Base-by-base conservation (phyloP, 2,888 invertebrate genomes). In the Ophion ellenae region DNA sequence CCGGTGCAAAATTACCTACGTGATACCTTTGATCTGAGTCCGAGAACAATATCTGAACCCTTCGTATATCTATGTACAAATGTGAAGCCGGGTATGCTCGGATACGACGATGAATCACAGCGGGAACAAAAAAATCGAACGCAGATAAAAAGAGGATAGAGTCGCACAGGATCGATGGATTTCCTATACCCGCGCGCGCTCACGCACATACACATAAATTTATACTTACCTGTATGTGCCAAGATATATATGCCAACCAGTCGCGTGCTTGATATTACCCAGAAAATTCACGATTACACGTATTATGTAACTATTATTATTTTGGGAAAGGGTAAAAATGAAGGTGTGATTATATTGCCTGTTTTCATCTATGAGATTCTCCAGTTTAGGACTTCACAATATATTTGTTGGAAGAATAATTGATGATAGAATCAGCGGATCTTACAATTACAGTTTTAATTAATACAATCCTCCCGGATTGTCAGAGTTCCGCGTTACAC, bases 21-120 rank as follows among this genome's bases (percentile, higher is more conserved):
- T 86, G 85, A 85, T 83, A 79, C 76, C 83, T 83, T 83, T 83
- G 77, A 83, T 83, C 80, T 81, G 77, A 36, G 63, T 64, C 32
- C 67, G 63, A 63, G 77, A 77, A 71, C 71, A 61, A 81, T 73
- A 80, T 80, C 63, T 61, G 24, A 79, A 64, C 69, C 32, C 45
- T n/a, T 14, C 59, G 36, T 67, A 75, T 59, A 53, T 45, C 59
- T 53, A 24, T n/a, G 53, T 47, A 14, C 3, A 47, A 57, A 57
- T 67, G 36, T 6, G n/a, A 57, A 66, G 11, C 64, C 45, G 69
- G 53, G 79, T 75, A 78, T 40, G 28, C 63, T 61, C 24, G 69
- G 77, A 36, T 45, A n/a, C 71, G 66, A 24, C 61, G 83, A 77
- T 86, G 80, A 86, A 83, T 83, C 80, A 79, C 70, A 24, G 71